A percentile compares a stretch with the other conserved stretches of the same genome.
phyloP scores from a whole-genome alignment of 2,113 vertebrate species.

The Hippocampus abdominalis region DNA sequence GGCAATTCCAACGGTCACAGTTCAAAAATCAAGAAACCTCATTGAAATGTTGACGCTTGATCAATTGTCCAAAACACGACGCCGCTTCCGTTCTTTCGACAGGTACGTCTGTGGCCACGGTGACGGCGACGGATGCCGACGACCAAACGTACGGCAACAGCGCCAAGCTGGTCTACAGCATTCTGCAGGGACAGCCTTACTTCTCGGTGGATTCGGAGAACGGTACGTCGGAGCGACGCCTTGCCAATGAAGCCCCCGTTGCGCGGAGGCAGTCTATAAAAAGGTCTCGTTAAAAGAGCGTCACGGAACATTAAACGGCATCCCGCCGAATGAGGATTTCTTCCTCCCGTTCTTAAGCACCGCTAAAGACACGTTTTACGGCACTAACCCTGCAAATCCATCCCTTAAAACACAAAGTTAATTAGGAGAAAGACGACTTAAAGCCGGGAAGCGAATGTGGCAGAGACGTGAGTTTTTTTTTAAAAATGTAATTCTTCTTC shows the following conservation, averaged over 20 bases:
- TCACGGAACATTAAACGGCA: not conserved
- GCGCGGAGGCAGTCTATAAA: constrained; percentile 1
- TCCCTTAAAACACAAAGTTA: not conserved
- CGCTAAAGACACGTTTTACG: not conserved
- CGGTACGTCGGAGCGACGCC: constrained; percentile 67
- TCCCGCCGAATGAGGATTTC: not conserved
- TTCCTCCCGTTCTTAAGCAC: not conserved
- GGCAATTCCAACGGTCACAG: too few relatives aligned
- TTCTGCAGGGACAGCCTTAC: constrained; percentile 94
- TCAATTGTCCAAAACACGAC: too few relatives aligned
- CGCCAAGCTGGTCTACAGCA: constrained; percentile 95
- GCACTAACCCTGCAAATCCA: not conserved
- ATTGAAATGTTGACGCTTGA: too few relatives aligned
- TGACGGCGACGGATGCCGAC: constrained; percentile 91
- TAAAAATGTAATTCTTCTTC: constrained; percentile 17
- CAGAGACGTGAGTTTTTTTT: not conserved
- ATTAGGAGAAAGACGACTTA: constrained; percentile 1
- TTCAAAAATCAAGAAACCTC: too few relatives aligned
- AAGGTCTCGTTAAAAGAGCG: not conserved
- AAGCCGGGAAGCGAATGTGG: not conserved
- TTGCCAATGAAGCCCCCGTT: not conserved
- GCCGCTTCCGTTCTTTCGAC: constrained; percentile 13
- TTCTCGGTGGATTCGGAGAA: constrained; percentile 97
- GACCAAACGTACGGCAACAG: constrained; percentile 96
- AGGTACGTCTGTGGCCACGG: constrained; percentile 91